Conservation (phyloP, 64 coral and sea anemone species). For the Astreopora myriophthalma region DNA sequence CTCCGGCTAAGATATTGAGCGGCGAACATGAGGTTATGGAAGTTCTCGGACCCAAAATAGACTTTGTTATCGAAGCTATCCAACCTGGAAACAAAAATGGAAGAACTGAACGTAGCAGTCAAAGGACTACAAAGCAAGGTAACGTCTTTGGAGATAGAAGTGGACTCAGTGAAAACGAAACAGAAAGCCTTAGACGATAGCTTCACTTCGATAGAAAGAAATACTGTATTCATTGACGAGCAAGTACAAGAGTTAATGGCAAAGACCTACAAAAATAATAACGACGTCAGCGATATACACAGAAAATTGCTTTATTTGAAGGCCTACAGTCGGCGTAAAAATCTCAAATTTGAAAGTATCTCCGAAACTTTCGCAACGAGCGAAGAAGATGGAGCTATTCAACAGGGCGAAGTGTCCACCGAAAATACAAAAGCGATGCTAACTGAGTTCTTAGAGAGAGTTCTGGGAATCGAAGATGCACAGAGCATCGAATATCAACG, state of each 20-base stretch:
- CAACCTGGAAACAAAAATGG: neutral
- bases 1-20: neutral
- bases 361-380: neutral
- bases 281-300: neutral
- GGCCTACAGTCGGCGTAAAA: neutral
- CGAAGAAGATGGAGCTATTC: neutral
- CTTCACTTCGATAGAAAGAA: neutral
- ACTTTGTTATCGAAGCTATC: neutral
- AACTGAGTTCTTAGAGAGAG: neutral
- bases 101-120: neutral
- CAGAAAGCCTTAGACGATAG: neutral
- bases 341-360: neutral
- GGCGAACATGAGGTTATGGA: neutral
- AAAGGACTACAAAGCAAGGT: neutral
- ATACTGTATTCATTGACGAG: neutral
- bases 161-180: neutral
- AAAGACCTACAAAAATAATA: neutral
- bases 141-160: neutral
- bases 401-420: neutral
- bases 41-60: neutral
- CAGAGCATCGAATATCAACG: neutral
- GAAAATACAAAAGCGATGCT: neutral
- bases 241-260: neutral
- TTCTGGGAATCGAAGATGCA: neutral
- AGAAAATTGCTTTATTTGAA: neutral